Percentiles rank a stretch among this genome's conserved stretches.
Conservation (phyloP, 2,113 vertebrate species). For the Paraplagusia blochii region DNA sequence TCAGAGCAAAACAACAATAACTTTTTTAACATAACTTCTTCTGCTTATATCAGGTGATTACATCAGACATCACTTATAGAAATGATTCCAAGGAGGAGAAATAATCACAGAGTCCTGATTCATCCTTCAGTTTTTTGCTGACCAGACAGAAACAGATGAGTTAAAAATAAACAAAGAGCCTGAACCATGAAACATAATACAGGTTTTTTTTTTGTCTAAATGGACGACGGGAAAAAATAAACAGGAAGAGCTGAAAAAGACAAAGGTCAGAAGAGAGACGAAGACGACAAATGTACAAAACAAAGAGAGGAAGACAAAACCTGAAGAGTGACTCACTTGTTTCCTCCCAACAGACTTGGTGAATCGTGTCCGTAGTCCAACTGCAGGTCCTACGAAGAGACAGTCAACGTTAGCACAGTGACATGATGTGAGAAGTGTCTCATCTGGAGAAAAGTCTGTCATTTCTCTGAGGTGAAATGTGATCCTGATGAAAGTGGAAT, state of each 20-base stretch:
- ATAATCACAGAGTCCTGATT: neutral
- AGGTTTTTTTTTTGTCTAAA: neutral
- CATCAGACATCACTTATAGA: no score
- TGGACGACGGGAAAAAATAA: neutral
- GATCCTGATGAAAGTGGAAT: neutral
- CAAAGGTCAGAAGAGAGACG: neutral
- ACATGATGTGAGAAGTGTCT: neutral
- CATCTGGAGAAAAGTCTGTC: neutral
- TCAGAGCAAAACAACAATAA: no score
- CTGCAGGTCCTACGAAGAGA: constrained; percentile 83
- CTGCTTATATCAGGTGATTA: no score
- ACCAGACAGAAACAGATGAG: no score
- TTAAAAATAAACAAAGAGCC: constrained; percentile 29
- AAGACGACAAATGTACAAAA: neutral
- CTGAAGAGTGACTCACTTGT: constrained; percentile 84
- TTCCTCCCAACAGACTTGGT: constrained; percentile 86
- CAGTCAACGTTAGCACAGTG: constrained; percentile 16
- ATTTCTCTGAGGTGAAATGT: neutral
- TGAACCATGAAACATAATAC: constrained; percentile 5
- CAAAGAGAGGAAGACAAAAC: neutral
- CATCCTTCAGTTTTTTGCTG: no score
- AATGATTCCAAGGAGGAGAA: neutral
- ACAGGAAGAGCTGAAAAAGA: neutral
- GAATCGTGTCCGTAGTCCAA: constrained; percentile 88
- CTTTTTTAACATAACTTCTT: no score